Evolutionary conservation across 2,797 vertebrate genomes (phyloP), one percentile per base, ranked within the genome.

Genomic region (Darevskia nairensis): DNA sequence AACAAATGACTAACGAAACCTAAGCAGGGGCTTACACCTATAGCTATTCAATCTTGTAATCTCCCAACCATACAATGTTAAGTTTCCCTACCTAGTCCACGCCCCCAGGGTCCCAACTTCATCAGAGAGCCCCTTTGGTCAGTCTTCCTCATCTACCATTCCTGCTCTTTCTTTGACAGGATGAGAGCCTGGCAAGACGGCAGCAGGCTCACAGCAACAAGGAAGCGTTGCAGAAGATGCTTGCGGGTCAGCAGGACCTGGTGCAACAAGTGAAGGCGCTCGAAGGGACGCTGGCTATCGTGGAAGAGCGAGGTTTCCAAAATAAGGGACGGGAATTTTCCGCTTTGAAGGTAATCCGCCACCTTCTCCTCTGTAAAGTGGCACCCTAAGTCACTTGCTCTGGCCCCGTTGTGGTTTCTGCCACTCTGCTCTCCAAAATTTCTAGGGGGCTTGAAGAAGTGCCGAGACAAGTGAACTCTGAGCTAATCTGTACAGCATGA

Each of bases 281-380:
- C 72, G 97, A 98, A 90, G 92, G 29, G 71, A 90, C 76, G 78
- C 50, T 98, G 44, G 82, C 21, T 6, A 64, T 55, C 0, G 9
- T 27, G n/a, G 55, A 86, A 82, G 93, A 94, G 76, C 92, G 86
- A 55, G 64, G 3, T 0, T 46, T 85, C 64, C 80, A 1, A 15
- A 88, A 82, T 80, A 89, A 9, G 17, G 41, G 69, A 88, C 50
- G 66, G 21, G 94, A 90, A 85, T 88, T 97, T 83, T 96, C 94
- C 83, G 93, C 95, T 41, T 93, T 98, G 75, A 96, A 98, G 97
- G 98, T 98, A 96, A 92, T 83, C 10, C 15, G 23, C 11, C 27
- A 61, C 39, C 21, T 23, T 59, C n/a, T 29, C 32, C 2, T 25
- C 66, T 44, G 21, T 32, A 83, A 55, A 3, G 19, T 2, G 66